phyloP scores from a whole-genome alignment of 2,888 invertebrate species.

The Hyppa rectilinea region DNA sequence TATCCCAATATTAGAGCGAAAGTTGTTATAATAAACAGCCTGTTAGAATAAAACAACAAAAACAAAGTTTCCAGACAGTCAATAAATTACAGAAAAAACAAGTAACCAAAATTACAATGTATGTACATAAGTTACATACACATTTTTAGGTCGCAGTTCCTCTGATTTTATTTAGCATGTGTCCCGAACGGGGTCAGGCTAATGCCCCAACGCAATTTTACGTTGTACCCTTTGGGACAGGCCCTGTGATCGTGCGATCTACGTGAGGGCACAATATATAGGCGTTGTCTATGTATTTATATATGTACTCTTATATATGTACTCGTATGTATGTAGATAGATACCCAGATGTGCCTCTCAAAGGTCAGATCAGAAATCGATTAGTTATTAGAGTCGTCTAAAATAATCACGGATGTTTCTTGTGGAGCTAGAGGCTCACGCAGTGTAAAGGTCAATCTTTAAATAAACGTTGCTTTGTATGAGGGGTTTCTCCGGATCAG shows the following conservation, averaged over 20 bases:
- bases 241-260: conserved; percentile 71
- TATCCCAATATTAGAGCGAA: too few species aligned
- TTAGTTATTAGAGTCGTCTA: conserved; percentile 4
- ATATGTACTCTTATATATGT: conserved; percentile 19
- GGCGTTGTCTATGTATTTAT: not conserved
- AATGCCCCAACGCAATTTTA: conserved; percentile 76
- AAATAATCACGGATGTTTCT: conserved; percentile 5
- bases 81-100: conserved; percentile 9
- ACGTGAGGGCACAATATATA: conserved; percentile 62
- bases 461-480: not conserved
- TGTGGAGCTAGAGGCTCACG: not conserved
- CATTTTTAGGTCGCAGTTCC: conserved; percentile 56
- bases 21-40: too few species aligned
- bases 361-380: conserved; percentile 51
- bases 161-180: conserved; percentile 72
- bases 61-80: conserved; percentile 19
- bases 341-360: conserved; percentile 49
- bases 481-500: not conserved
- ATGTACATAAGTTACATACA: conserved; percentile 33
- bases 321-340: conserved; percentile 5
- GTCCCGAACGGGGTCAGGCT: conserved; percentile 62
- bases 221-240: conserved; percentile 65
- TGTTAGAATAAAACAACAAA: not conserved
- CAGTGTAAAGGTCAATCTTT: not conserved
- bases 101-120: conserved; percentile 30